A percentile compares a stretch with the other conserved stretches of the same genome.
phyloP scores from a whole-genome alignment of 1,140 invertebrate genomes.

The Euwallacea fornicatus region DNA sequence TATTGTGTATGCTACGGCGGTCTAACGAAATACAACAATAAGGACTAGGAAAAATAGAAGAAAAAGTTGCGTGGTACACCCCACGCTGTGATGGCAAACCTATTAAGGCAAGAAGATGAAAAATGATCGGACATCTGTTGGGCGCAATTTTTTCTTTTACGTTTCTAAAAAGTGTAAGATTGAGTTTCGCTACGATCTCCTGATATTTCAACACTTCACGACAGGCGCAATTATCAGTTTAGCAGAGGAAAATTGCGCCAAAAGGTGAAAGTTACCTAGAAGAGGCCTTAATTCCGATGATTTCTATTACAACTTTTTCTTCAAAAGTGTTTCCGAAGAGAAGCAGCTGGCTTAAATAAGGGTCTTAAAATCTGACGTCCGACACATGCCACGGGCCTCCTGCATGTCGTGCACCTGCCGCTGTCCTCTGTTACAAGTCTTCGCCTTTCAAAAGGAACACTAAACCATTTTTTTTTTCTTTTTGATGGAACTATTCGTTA shows the following conservation, averaged over 20 bases:
- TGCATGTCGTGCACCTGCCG: neutral
- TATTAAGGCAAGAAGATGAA: constrained; percentile 28
- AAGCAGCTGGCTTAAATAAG: neutral
- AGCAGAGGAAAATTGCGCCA: neutral
- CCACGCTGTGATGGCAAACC: constrained; percentile 14
- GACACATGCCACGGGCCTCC: neutral
- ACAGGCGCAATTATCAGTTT: neutral
- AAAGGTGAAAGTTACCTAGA: neutral
- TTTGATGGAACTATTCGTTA: no score
- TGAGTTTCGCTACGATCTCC: neutral
- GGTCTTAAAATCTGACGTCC: neutral
- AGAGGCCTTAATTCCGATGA: neutral
- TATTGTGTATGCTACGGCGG: no score
- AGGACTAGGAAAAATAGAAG: no score
- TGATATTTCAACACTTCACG: neutral
- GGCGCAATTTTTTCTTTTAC: constrained; percentile 18
- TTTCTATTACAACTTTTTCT: neutral
- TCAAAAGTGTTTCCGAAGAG: neutral
- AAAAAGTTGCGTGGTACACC: constrained; percentile 2
- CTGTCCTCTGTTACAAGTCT: no score
- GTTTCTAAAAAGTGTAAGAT: neutral
- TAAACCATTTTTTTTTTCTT: no score
- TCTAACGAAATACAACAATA: no score
- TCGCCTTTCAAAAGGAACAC: no score
- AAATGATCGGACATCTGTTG: constrained; percentile 29